Evolutionary conservation across 2,888 invertebrate genomes (phyloP), one percentile per base, ranked within the genome.

Genomic region (Andricus quercusramuli): DNA sequence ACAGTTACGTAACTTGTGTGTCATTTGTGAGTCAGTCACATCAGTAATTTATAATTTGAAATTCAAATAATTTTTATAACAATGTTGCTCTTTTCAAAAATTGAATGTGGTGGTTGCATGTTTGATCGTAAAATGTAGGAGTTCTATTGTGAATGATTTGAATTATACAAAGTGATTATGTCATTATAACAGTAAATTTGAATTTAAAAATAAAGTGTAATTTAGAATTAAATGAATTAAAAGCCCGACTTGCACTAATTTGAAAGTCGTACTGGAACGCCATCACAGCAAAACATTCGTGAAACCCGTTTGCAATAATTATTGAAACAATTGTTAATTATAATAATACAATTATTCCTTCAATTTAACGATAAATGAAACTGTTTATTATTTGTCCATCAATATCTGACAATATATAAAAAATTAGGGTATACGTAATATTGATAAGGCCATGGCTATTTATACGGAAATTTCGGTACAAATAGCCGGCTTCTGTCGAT

Each of bases 261-360:
- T 74, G 56, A 74, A 74, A 74, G 74, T 74, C 56, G 74, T 74
- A 51, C 74, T 74, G 74, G n/a, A 74, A 74, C 56, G 37, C 32
- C 74, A 74, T 56, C 56, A 74, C 56, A 74, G 56, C 74, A 74
- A 74, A 74, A 37, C 56, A 74, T 74, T 51, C 56, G 74, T 74
- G 74, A 74, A 74, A 56, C 37, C 74, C 74, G 74, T 74, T 74
- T 74, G 29, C 74, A 74, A 29, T 74, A 22, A 9, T 56, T 20
- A 9, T 32, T 32, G 17, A 17, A n/a, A 74, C n/a, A 70, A 51
- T 70, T 70, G 8, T 74, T 56, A 56, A 56, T 74, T 56, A 74
- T 29, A 74, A 74, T 70, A 62, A 11, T 11, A 22, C 15, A 25
- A 25, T 25, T 15, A 56, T 29, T n/a, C 32, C n/a, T 56, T 56